Evolutionary conservation across 2,888 invertebrate species (phyloP), one percentile per base, ranked within the genome.

Genomic region (Amorpha juglandis): DNA sequence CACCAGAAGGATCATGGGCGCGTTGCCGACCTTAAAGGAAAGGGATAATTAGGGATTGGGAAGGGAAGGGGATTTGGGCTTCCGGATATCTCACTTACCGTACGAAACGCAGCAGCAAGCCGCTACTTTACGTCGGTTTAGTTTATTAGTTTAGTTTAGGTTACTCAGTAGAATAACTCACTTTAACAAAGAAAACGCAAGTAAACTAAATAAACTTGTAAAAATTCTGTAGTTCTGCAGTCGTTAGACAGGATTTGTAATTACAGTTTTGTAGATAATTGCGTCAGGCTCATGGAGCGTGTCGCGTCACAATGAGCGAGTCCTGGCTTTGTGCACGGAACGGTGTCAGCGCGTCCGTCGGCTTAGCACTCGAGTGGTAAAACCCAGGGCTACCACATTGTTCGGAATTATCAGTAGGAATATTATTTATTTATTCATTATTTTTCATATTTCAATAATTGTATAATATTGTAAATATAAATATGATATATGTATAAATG

Each of bases 311-410:
- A 58, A 58, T 58, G 58, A 58, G 42, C 19, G 42, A 12, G 12
- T 58, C 58, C 58, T 58, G 58, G 42, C 58, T 58, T 58, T 58
- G 58, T 58, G 19, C 58, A 42, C 58, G 58, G 58, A 58, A 58
- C 58, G 58, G 58, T 58, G 58, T 58, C 58, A 58, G 58, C 58
- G 38, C 58, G 58, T 38, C 58, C 58, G 58, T 58, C 58, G 58
- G 58, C 58, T 58, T 42, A 42, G 38, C 58, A 42, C 58, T 19
- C 19, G 42, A 42, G 2, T 58, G 58, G 42, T 42, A 58, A 42
- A 21, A 16, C 7, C 7, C 9, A 50, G 50, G 50, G 50, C 19
- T 50, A 19, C 50, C 16, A 48, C 50, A 19, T 19, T 50, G 19
- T 50, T 9, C 1, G 9, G 45, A 45, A 3, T 1, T 11, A 11